Evolutionary conservation across 2,888 invertebrate species (phyloP).

Genomic region (Xanthia togata): DNA sequence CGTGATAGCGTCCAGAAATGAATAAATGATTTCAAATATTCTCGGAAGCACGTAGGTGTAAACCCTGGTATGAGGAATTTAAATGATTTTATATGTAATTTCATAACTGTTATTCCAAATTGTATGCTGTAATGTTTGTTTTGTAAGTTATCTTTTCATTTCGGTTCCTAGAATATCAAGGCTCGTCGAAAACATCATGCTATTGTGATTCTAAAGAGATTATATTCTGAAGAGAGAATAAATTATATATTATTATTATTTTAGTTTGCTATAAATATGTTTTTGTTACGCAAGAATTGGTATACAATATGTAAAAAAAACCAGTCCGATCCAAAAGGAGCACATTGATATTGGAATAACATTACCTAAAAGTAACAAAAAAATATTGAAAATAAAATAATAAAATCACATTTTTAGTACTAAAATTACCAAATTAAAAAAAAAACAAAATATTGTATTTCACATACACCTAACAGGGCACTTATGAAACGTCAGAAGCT

Average conservation of each 20-base stretch:
- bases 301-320: neutral
- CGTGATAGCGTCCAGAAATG: conserved; percentile 65
- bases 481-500: too few relatives aligned
- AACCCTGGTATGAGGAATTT: conserved; percentile 22
- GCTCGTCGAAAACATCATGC: neutral
- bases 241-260: too few relatives aligned
- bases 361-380: too few relatives aligned
- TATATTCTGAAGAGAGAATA: too few relatives aligned
- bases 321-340: too few relatives aligned
- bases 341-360: too few relatives aligned
- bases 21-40: conserved; percentile 66
- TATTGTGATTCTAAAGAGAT: conserved; percentile 10
- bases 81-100: conserved; percentile 11
- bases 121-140: neutral
- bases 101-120: neutral
- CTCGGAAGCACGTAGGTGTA: conserved; percentile 19
- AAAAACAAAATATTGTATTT: too few relatives aligned
- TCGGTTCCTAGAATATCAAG: neutral
- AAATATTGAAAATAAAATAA: too few relatives aligned
- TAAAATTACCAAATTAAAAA: too few relatives aligned
- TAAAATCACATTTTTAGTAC: too few relatives aligned
- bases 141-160: neutral
- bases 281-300: neutral
- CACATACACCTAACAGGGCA: too few relatives aligned
- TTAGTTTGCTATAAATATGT: too few relatives aligned